Evolutionary conservation across 2,113 vertebrate genomes (phyloP).

Genomic region (Xenus cinereus): DNA sequence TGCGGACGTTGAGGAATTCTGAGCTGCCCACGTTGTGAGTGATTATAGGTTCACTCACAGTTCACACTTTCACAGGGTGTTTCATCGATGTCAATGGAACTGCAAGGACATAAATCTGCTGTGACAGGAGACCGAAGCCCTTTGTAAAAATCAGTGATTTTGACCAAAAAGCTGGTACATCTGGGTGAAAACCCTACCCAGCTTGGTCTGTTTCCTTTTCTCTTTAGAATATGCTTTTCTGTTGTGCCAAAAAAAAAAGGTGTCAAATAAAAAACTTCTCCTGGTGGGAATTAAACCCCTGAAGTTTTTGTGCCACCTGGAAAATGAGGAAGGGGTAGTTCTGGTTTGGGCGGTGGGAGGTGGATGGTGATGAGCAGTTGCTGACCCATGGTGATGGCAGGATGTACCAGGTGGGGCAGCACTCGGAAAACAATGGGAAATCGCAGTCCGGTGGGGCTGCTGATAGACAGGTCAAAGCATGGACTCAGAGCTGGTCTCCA

Average conservation of each 20-base stretch:
- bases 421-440: neutral
- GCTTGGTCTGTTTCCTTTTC: neutral
- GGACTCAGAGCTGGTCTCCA: accelerated
- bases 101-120: neutral
- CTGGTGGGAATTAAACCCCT: neutral
- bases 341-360: neutral
- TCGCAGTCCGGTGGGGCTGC: accelerated
- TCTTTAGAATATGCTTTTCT: neutral
- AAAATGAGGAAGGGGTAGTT: neutral
- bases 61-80: neutral
- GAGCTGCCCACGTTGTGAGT: neutral
- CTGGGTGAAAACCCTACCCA: neutral
- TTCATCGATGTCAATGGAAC: neutral
- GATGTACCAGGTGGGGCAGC: accelerated
- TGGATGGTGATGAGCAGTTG: neutral
- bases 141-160: neutral
- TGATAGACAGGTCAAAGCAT: accelerated
- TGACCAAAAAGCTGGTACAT: neutral
- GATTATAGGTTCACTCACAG: neutral
- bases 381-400: neutral
- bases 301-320: no score
- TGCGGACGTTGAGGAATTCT: neutral
- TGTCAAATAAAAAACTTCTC: neutral
- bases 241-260: neutral
- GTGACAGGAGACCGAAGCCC: neutral